Conservation (phyloP, 2,888 invertebrate species). For the Cryptus armator region DNA sequence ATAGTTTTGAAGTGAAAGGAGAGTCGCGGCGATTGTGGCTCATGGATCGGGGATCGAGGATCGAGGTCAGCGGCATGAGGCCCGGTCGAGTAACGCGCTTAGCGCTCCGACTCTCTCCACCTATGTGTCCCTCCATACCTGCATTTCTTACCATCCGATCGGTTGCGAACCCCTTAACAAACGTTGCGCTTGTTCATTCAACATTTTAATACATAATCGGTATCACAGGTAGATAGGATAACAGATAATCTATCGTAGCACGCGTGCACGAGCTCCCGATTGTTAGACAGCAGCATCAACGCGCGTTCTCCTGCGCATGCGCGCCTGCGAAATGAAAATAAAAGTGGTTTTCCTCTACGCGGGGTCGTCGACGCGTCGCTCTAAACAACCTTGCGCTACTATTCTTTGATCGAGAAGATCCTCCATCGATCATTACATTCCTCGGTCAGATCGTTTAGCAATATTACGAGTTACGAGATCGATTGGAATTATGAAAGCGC, state of each 20-base stretch:
- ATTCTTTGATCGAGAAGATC: constrained; percentile 69
- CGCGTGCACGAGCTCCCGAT: not conserved
- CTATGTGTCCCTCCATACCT: constrained; percentile 13
- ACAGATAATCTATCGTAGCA: not conserved
- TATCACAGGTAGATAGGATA: not conserved
- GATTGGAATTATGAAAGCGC: constrained; percentile 12
- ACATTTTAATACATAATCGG: constrained; percentile 12
- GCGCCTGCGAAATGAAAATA: constrained; percentile 70
- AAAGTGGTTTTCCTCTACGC: constrained; percentile 69
- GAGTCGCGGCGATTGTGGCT: constrained; percentile 67
- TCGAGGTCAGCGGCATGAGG: constrained; percentile 79
- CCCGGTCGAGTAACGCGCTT: constrained; percentile 53
- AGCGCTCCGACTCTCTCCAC: constrained; percentile 60
- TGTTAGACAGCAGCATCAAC: not conserved
- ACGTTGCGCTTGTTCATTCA: not conserved
- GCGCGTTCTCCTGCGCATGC: not conserved
- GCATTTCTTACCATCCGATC: constrained; percentile 19
- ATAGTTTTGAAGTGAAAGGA: constrained; percentile 84
- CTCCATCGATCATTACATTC: constrained; percentile 8
- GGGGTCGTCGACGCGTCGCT: constrained; percentile 27
- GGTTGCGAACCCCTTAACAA: not conserved
- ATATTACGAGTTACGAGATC: constrained; percentile 24
- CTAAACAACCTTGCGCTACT: constrained; percentile 73
- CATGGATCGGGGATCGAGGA: constrained; percentile 76
- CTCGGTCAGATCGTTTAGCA: constrained; percentile 9